A percentile compares a stretch with the other conserved stretches of the same genome.
These are phyloP conservation scores for Sciurus vulgaris DNA, from an alignment of 2,797 vertebrate species.

Conservation along the genomic window DNA sequence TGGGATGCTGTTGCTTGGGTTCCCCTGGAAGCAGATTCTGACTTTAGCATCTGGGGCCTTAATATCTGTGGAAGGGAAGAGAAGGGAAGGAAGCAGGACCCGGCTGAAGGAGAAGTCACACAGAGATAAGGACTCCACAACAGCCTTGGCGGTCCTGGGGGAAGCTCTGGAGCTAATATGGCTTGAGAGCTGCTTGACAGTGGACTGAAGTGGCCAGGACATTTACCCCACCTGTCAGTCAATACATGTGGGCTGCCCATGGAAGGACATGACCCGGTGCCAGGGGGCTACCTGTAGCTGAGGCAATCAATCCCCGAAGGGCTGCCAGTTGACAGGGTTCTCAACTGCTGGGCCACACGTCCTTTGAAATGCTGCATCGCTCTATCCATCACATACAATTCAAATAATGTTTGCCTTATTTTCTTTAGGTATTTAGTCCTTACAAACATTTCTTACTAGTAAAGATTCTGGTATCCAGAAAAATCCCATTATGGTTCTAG, in stretches of 20 bases:
- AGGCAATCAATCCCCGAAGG: neutral
- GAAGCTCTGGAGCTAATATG: neutral
- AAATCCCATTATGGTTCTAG: neutral
- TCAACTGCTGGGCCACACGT: neutral
- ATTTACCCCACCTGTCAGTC: neutral
- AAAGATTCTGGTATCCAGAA: constrained; percentile 40
- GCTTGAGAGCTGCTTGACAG: neutral
- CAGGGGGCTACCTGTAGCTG: neutral
- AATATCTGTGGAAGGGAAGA: neutral
- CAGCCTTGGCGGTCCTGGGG: neutral
- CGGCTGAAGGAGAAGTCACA: neutral
- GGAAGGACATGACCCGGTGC: neutral
- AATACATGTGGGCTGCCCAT: neutral
- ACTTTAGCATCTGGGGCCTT: neutral
- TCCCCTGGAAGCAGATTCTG: constrained; percentile 23
- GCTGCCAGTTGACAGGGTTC: neutral
- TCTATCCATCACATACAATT: neutral
- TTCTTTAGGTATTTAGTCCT: neutral
- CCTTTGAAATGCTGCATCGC: neutral
- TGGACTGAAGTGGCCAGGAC: neutral
- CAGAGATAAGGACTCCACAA: neutral
- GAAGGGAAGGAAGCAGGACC: neutral
- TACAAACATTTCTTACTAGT: neutral
- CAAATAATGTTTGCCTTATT: neutral
- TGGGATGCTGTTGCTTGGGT: neutral